Evolutionary conservation across 2,113 vertebrate genomes (phyloP), one percentile per base, ranked within the genome.

Genomic region (Epinephelus moara): DNA sequence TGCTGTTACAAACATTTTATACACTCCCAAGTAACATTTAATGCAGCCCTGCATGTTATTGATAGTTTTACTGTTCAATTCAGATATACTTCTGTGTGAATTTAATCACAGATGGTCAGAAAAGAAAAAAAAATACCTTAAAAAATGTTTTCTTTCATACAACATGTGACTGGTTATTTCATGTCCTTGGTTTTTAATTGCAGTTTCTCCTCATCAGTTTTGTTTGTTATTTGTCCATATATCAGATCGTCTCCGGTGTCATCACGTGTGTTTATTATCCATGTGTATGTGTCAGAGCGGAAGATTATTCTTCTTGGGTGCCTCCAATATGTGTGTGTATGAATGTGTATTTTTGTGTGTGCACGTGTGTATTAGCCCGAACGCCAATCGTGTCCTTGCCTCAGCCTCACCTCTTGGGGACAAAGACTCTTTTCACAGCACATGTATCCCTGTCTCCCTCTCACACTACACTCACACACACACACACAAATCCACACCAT

Each of bases 351-450:
- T 13, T 68, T 4, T 69, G 9, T 30, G 0, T 68, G 47, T 69
- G 30, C 42, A 17, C 1, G 23, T 85, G 81, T 78, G 6, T 88
- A 27, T 88, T 50, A 75, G 70, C 78, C 21, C n/a, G 67, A 73
- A 82, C 23, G 9, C 17, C 66, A 62, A 33, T 83, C 33, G 0
- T 87, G 87, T 91, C 84, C 84, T 88, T 82, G 81, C 78, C 69
- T 88, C 68, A 78, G 82, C 72, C 84, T 91, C 84, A 86, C 75
- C 90, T 91, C 74, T 74, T 47, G 0, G 68, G 80, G 77, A 94
- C 91, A 94, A 93, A 92, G 83, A 68, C 67, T 91, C 91, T 92
- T 93, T 93, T 93, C 85, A 91, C 81, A 72, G 55, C 45, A 80
- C 68, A 70, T 25, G 4, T 82, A 42, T 86, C 77, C 72, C 57